Percentiles rank a stretch among this genome's conserved stretches.
phyloP scores from a whole-genome alignment of 2,113 vertebrate species.

The Columba livia region DNA sequence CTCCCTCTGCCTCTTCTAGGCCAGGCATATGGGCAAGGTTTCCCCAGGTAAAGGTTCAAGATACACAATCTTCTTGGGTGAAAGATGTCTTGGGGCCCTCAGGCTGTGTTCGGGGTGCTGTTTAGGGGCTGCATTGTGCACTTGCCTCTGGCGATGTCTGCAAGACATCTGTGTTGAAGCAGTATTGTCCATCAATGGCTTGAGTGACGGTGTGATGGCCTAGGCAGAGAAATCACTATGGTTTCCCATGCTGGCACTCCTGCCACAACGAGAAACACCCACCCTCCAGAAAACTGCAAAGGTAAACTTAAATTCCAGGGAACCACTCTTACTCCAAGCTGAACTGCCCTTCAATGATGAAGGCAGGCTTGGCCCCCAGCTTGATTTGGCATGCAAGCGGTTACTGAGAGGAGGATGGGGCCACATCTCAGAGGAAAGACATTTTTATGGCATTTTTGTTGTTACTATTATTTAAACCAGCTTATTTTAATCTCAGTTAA shows the following conservation, averaged over 20 bases:
- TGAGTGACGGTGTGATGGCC: not conserved
- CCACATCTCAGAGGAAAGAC: not conserved
- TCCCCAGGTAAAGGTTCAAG: not conserved
- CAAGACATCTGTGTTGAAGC: not conserved
- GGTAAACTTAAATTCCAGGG: not conserved
- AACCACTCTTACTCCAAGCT: not conserved
- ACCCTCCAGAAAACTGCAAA: not conserved
- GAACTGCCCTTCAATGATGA: not conserved
- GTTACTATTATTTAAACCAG: constrained; percentile 28
- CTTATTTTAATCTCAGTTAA: constrained; percentile 23
- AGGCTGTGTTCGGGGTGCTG: not conserved
- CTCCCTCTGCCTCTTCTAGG: constrained; percentile 35
- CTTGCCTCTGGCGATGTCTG: not conserved
- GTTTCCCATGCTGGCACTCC: not conserved
- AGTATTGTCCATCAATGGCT: not conserved
- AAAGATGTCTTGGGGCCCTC: not conserved
- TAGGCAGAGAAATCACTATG: not conserved
- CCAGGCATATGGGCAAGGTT: constrained; percentile 10
- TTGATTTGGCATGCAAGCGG: not conserved
- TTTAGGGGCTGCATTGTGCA: not conserved
- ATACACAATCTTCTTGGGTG: not conserved
- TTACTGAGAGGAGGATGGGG: not conserved
- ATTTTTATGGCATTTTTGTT: not conserved
- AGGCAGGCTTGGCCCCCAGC: not conserved
- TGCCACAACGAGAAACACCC: not conserved